Percentiles rank a stretch among this genome's conserved stretches.
phyloP scores from a whole-genome alignment of 2,113 vertebrate species.

The Pseudonaja textilis region DNA sequence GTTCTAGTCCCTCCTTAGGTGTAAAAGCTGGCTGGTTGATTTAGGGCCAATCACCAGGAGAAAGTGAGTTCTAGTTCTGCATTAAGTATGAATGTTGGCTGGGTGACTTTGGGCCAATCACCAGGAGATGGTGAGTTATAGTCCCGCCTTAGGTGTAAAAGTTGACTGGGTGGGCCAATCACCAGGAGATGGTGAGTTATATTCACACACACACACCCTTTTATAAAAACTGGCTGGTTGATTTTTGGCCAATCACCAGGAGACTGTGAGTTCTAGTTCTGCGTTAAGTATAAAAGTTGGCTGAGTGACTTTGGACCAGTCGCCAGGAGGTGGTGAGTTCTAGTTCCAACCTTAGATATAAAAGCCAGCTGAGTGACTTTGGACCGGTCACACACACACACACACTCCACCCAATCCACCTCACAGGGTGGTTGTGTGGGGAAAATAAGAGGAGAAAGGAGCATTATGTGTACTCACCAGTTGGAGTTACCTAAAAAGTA shows the following conservation, averaged over 20 bases:
- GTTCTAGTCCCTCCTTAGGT: neutral
- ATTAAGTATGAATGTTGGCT: fast-evolving
- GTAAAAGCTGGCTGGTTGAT: neutral
- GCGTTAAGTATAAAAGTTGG: fast-evolving
- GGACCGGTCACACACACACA: neutral
- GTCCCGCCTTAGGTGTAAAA: no score
- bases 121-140: no score
- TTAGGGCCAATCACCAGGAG: neutral
- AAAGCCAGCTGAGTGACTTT: no score
- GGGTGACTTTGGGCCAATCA: neutral
- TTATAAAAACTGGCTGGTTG: fast-evolving
- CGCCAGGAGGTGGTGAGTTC: no score
- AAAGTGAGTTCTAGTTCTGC: neutral
- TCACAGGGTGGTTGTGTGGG: neutral
- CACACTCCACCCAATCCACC: neutral
- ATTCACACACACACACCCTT: no score
- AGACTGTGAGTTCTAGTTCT: fast-evolving
- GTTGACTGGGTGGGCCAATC: no score
- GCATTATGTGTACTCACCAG: neutral
- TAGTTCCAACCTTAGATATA: no score
- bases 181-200: no score
- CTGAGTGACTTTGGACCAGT: no score
- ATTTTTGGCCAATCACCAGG: neutral
- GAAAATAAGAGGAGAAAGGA: neutral
- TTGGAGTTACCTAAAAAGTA: neutral